Evolutionary conservation across 1,140 invertebrate genomes (phyloP), one percentile per base, ranked within the genome.

Genomic region (Nymphalis io): DNA sequence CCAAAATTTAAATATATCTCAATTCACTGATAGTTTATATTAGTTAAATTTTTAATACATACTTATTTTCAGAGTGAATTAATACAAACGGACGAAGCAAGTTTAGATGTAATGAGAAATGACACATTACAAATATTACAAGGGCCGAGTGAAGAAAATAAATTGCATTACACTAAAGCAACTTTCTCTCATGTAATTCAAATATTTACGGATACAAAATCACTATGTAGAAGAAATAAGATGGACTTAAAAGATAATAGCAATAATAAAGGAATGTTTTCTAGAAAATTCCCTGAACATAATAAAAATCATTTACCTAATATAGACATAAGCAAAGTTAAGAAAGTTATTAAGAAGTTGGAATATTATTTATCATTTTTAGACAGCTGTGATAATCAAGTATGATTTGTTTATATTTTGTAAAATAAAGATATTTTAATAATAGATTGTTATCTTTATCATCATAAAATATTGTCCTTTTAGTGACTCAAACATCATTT

Each of bases 361-460:
- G 94, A 95, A 80, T 96, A 94, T 88, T 94, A 95, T 84, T 87
- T 95, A 67, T 94, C 94, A 0, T 96, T 93, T 92, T 82, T 93
- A 55, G 93, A 93, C 60, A 87, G 78, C 74, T 82, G 79, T 81
- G 71, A 81, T 73, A 80, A 68, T 70, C 46, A 72, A 57, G 18
- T n/a, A 15, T 23, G 27, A 27, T 13, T 15, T 23, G 10, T 55
- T 6, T 20, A 27, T 15, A 55, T 18, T 16, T 33, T 48, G n/a
- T 27, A 55, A 23, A 55, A 21, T 48, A 48, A 48, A 48, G 15
- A 48, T 18, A 48, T 18, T 44, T 44, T 13, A 44, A 11, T n/a
- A n/a, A 13, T 3, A 44, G 1, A 13, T 12, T 13, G 4, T 44
- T 15, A 13, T 44, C 4, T 44, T 44, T 3, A 13, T 44, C 13